These are phyloP conservation scores for Phenacoccus solenopsis DNA, from an alignment of 1,140 invertebrate species.

Conservation along the genomic window DNA sequence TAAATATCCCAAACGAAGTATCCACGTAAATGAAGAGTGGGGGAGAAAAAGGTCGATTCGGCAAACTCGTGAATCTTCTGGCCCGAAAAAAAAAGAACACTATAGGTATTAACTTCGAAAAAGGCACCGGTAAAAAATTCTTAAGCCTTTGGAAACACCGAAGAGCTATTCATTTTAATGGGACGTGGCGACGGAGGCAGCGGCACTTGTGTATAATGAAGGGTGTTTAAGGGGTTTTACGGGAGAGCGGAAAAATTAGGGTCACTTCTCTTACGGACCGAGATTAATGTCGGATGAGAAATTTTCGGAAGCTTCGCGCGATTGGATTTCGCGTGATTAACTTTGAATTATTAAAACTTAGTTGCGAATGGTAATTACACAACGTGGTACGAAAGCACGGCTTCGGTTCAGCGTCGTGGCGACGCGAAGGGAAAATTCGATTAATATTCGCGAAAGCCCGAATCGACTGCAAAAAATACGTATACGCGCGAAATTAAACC, in stretches of 20 bases:
- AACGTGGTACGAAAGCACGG: background rate
- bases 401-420: background rate
- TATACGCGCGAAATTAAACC: background rate
- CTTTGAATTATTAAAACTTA: background rate
- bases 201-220: background rate
- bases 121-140: background rate
- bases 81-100: too few species aligned
- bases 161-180: constrained; percentile 3
- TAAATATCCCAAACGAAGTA: too few species aligned
- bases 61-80: too few species aligned
- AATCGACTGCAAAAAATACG: background rate
- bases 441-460: background rate
- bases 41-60: background rate
- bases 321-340: constrained; percentile 1
- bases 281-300: constrained; percentile 1
- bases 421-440: too few species aligned
- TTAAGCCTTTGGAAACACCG: background rate
- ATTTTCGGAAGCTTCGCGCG: background rate
- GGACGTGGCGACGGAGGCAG: background rate
- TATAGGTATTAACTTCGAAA: too few species aligned
- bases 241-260: background rate
- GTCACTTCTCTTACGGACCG: background rate
- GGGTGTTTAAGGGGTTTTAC: constrained; percentile 1
- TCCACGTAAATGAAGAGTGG: too few species aligned
- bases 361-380: background rate